Evolutionary conservation across 2,113 vertebrate species (phyloP).

Genomic region (Equus przewalskii): DNA sequence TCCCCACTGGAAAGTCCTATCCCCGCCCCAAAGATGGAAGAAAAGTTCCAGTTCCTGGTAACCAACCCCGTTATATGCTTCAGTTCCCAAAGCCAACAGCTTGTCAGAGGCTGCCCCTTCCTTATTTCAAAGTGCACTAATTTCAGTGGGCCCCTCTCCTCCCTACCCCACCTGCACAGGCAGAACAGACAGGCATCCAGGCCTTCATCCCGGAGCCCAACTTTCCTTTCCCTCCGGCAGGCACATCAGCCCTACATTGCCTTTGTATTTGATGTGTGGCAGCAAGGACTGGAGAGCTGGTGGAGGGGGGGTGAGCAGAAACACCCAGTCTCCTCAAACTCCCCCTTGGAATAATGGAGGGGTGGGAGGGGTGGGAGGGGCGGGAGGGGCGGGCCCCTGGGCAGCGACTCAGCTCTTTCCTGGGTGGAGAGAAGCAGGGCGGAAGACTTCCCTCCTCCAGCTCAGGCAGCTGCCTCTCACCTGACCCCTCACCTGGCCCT

Average conservation of each 20-base stretch:
- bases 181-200: neutral
- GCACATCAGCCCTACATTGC: neutral
- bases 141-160: neutral
- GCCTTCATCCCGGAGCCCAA: neutral
- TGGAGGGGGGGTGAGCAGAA: rapidly evolving
- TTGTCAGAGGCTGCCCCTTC: neutral
- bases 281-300: neutral
- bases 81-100: neutral
- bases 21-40: neutral
- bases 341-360: neutral
- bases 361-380: neutral
- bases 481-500: constrained; percentile 53
- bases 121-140: neutral
- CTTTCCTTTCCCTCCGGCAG: neutral
- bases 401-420: neutral
- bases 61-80: neutral
- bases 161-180: too few species aligned
- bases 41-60: neutral
- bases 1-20: neutral
- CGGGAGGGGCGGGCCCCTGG: neutral
- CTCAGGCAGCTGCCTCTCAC: neutral
- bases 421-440: neutral
- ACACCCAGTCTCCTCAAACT: neutral
- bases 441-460: neutral
- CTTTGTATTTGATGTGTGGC: neutral